These are phyloP conservation scores for Hemicentrotus pulcherrimus DNA, from an alignment of 35 echinoderm and acorn worm species.

Conservation along the genomic window DNA sequence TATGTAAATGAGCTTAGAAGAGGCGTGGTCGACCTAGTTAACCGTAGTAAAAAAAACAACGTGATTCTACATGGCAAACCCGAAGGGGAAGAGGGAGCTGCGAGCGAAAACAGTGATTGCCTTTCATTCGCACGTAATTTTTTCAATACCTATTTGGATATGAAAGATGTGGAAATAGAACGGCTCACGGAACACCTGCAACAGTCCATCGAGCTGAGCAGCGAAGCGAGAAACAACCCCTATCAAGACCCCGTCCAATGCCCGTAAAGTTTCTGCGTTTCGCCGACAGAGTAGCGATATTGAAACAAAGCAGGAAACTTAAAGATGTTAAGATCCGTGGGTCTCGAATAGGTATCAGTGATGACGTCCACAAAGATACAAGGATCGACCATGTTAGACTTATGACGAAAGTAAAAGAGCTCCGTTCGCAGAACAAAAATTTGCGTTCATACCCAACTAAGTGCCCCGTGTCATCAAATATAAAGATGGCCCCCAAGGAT, in stretches of 20 bases:
- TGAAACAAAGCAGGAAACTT: too few species aligned
- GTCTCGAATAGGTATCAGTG: background rate
- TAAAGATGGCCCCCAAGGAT: too few species aligned
- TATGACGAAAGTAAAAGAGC: background rate
- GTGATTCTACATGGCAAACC: background rate
- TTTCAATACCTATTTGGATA: too few species aligned
- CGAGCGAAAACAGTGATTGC: background rate
- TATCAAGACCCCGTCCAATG: background rate
- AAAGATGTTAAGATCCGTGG: too few species aligned
- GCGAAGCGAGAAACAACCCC: background rate
- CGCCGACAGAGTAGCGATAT: too few species aligned
- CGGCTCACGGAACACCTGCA: background rate
- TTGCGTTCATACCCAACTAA: background rate
- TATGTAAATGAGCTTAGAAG: conserved; percentile 35
- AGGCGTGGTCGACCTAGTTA: conserved; percentile 8
- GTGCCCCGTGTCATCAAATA: too few species aligned
- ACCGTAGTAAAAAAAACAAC: background rate
- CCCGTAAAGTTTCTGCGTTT: background rate
- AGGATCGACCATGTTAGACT: background rate
- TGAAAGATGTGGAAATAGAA: too few species aligned
- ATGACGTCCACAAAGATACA: background rate
- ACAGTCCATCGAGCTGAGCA: too few species aligned
- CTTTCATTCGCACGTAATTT: background rate
- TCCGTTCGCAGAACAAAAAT: background rate
- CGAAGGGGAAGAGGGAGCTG: conserved; percentile 9